These are phyloP conservation scores for Saturnia japonica DNA, from an alignment of 2,888 invertebrate genomes.

Conservation along the genomic window DNA sequence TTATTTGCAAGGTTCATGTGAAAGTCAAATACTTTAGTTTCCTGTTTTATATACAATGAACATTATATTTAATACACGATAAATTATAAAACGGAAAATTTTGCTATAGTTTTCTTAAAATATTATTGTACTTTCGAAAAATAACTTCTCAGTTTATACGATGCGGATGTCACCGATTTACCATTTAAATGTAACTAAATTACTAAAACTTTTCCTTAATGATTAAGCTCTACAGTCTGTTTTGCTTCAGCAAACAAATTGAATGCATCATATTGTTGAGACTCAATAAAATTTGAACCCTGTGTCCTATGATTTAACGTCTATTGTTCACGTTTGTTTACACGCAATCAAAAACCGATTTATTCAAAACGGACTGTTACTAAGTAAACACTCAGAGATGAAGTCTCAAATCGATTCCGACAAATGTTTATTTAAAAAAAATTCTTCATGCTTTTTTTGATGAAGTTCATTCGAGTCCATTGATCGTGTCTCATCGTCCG, in stretches of 20 bases:
- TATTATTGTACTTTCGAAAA: slow-evolving; percentile 45
- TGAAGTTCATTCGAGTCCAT: slow-evolving; percentile 62
- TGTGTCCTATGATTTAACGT: slow-evolving; percentile 32
- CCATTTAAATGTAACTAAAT: slow-evolving; percentile 29
- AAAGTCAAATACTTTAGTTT: slow-evolving; percentile 50
- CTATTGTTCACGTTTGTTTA: slow-evolving; percentile 32
- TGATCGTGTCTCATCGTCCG: slow-evolving; percentile 42
- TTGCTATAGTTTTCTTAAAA: slow-evolving; percentile 29
- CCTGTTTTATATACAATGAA: slow-evolving; percentile 35
- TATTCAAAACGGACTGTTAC: slow-evolving; percentile 75
- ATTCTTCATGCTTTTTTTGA: slow-evolving; percentile 69
- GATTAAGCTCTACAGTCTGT: slow-evolving; percentile 36
- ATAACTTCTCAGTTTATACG: slow-evolving; percentile 48
- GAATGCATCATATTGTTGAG: slow-evolving; percentile 24
- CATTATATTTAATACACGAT: background rate
- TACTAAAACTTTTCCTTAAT: slow-evolving; percentile 40
- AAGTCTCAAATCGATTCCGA: slow-evolving; percentile 70
- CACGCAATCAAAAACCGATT: slow-evolving; percentile 61
- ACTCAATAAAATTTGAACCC: slow-evolving; percentile 27
- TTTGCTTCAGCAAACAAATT: slow-evolving; percentile 38
- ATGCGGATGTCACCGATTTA: slow-evolving; percentile 55
- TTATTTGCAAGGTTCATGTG: slow-evolving; percentile 40
- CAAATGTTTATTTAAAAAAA: slow-evolving; percentile 73
- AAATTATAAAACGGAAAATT: slow-evolving; percentile 23
- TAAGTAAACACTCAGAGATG: slow-evolving; percentile 75